Conservation (phyloP, 1,140 invertebrate genomes). For the Ridgeia piscesae region DNA sequence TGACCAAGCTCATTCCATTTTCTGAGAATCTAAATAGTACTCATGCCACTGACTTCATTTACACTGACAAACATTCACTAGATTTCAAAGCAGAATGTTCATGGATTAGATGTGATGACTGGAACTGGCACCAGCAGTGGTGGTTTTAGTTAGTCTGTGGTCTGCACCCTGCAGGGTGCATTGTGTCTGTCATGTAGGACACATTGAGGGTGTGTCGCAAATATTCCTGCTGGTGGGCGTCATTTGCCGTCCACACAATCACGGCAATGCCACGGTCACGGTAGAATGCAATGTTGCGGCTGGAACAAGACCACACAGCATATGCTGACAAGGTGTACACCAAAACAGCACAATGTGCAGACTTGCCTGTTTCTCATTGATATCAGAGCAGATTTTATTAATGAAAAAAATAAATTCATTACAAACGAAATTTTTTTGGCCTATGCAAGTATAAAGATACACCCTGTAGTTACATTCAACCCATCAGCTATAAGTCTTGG, state of each 20-base stretch:
- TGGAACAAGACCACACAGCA: not conserved
- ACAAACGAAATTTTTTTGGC: too few relatives aligned
- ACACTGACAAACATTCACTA: not conserved
- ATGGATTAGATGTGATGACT: not conserved
- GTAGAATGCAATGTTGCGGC: constrained; percentile 7
- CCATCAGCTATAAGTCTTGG: too few relatives aligned
- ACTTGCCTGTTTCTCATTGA: not conserved
- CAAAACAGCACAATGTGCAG: not conserved
- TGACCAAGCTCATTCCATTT: too few relatives aligned
- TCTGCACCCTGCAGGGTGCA: not conserved
- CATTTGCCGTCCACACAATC: constrained; percentile 17
- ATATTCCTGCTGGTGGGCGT: not conserved
- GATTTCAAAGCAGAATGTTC: not conserved
- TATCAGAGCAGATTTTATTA: not conserved
- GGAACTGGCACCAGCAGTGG: not conserved
- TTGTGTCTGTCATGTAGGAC: constrained; percentile 19
- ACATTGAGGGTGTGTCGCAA: not conserved
- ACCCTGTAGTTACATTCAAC: too few relatives aligned
- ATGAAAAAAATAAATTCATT: too few relatives aligned
- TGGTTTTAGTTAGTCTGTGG: not conserved
- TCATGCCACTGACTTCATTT: not conserved
- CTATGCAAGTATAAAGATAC: too few relatives aligned
- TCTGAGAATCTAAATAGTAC: too few relatives aligned
- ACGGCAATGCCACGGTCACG: not conserved
- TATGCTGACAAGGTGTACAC: not conserved